A percentile compares a stretch with the other conserved stretches of the same genome.
Evolutionary conservation across 2,113 vertebrate genomes (phyloP).

Genomic region (Zosterops japonicus): DNA sequence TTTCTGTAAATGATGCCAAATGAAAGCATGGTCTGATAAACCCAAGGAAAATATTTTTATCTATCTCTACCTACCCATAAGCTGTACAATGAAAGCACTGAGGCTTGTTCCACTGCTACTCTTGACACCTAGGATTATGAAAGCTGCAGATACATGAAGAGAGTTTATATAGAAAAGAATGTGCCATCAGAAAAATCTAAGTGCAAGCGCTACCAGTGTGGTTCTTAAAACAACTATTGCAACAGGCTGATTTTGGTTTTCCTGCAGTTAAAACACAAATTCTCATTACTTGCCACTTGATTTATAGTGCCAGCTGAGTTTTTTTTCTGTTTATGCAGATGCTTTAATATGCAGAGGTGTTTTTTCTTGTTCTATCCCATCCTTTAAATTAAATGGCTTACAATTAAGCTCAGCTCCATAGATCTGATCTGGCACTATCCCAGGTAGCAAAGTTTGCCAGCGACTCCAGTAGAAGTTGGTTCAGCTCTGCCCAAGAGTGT

Average conservation of each 20-base stretch:
- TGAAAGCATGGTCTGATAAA: neutral
- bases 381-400: neutral
- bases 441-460: neutral
- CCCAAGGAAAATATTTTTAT: neutral
- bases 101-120: neutral
- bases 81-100: neutral
- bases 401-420: neutral
- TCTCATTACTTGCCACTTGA: neutral
- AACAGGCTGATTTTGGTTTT: neutral
- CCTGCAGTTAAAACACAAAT: neutral
- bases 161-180: neutral
- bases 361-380: constrained; percentile 10
- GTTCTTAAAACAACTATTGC: neutral
- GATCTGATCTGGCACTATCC: constrained; percentile 24
- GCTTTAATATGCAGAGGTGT: neutral
- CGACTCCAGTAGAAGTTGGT: neutral
- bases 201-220: neutral
- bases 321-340: neutral
- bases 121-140: neutral
- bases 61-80: neutral
- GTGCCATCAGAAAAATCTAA: neutral
- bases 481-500: neutral
- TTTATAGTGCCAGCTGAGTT: neutral
- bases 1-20: neutral
- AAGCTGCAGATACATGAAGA: neutral